Evolutionary conservation across 2,113 vertebrate species (phyloP).

Genomic region (Mastomys coucha): DNA sequence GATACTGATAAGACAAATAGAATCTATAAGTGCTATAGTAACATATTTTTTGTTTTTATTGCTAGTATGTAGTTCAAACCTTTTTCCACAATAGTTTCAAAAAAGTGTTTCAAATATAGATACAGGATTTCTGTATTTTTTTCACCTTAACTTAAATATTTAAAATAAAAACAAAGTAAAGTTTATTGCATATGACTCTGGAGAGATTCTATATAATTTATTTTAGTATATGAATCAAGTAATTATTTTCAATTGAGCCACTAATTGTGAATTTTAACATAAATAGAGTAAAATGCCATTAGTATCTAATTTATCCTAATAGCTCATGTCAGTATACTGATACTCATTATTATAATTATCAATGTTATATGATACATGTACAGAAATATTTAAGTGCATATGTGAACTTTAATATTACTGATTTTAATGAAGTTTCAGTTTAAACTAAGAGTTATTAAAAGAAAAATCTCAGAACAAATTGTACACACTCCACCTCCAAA

Average conservation of each 20-base stretch:
- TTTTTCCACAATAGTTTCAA: not conserved
- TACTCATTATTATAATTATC: not conserved
- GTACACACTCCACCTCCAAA: not conserved
- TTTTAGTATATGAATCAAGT: constrained; percentile 22
- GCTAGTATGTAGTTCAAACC: not conserved
- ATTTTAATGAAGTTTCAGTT: not conserved
- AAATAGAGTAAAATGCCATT: not conserved
- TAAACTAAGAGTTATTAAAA: not conserved
- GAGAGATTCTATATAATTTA: constrained; percentile 15
- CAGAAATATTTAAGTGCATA: not conserved
- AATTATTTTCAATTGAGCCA: constrained; percentile 22
- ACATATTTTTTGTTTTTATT: not conserved
- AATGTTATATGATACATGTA: not conserved
- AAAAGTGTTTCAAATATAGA: not conserved
- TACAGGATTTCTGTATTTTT: not conserved
- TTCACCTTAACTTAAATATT: constrained; percentile 28
- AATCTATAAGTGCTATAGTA: not conserved
- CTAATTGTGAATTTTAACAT: constrained; percentile 36
- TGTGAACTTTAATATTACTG: not conserved
- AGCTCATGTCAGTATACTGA: not conserved
- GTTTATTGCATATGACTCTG: constrained; percentile 32
- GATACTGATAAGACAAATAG: not conserved
- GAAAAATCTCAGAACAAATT: not conserved
- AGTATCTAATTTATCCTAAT: not conserved
- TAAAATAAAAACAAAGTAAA: not conserved